Base-by-base conservation (phyloP, 1,140 invertebrate species). In the Augochlora pura region DNA sequence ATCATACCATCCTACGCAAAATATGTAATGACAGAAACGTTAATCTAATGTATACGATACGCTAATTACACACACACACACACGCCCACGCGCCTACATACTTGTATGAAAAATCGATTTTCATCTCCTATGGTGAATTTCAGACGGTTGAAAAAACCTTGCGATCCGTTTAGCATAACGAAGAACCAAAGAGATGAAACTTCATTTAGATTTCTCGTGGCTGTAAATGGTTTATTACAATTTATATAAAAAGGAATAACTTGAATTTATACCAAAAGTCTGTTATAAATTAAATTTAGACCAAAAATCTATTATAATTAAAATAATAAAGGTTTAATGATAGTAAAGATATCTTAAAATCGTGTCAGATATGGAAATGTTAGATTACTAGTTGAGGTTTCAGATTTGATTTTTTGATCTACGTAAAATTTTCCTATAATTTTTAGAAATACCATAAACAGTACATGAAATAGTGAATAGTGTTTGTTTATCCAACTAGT, bases 111-210 rank as follows among this genome's bases (percentile, higher is more conserved):
- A 57, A 81, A 87, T 62, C 85, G 71, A 42, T 80, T 71, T 10
- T 74, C 23, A 52, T 85, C 84, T 9, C 82, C 84, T 10, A 88
- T 32, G n/a, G 73, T 70, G 8, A 83, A 39, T 52, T 77, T 86
- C 2, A 89, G 69, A 76, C 88, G 83, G n/a, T 81, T 65, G 3
- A 86, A 68, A n/a, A 89, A 60, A 23, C 89, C 89, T 4, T 83
- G 82, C 23, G 87, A 87, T 23, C 84, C 84, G 63, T 86, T 79
- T 25, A 88, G 46, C 73, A 87, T 82, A 3, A 82, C 63, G 2
- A 90, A 23, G n/a, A 87, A 84, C 88, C 88, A 89, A 18, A 90
- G 73, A 8, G 83, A 77, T 0, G 89, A 90, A 18, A 88, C 59
- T 23, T 87, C 64, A 25, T 86, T 46, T n/a, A 86, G 75, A 39